These are phyloP conservation scores for Heliconius sara DNA, from an alignment of 2,888 invertebrate genomes.

Conservation along the genomic window DNA sequence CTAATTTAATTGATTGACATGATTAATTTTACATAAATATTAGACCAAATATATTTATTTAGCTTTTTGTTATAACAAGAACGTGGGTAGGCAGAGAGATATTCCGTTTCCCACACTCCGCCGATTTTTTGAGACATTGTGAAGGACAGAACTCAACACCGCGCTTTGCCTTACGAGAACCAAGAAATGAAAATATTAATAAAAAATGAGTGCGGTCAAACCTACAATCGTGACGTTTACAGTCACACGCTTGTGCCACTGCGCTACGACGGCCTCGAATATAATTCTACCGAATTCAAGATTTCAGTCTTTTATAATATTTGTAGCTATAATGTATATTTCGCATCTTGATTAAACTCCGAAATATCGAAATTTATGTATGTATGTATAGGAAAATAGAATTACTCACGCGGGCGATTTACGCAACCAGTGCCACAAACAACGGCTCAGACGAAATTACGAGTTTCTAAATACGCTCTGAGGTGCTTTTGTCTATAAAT, in stretches of 20 bases:
- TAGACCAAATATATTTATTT: neutral
- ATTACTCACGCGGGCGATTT: conserved; percentile 42
- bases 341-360: conserved; percentile 1
- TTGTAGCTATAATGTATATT: neutral
- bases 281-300: neutral
- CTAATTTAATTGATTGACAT: neutral
- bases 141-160: no score
- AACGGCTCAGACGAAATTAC: conserved; percentile 63
- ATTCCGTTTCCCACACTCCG: no score
- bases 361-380: conserved; percentile 14
- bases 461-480: conserved; percentile 66
- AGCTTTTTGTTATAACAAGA: no score
- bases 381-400: conserved; percentile 34
- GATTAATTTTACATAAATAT: neutral
- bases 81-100: no score
- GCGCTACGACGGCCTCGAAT: neutral
- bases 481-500: conserved; percentile 74
- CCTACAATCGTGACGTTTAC: no score
- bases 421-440: conserved; percentile 52
- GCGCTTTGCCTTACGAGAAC: no score
- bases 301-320: neutral
- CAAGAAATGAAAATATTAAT: no score
- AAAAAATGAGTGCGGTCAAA: no score
- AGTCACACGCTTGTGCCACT: no score
- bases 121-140: no score